Evolutionary conservation across 2,888 invertebrate species (phyloP).

Genomic region (Sisyra terminalis): DNA sequence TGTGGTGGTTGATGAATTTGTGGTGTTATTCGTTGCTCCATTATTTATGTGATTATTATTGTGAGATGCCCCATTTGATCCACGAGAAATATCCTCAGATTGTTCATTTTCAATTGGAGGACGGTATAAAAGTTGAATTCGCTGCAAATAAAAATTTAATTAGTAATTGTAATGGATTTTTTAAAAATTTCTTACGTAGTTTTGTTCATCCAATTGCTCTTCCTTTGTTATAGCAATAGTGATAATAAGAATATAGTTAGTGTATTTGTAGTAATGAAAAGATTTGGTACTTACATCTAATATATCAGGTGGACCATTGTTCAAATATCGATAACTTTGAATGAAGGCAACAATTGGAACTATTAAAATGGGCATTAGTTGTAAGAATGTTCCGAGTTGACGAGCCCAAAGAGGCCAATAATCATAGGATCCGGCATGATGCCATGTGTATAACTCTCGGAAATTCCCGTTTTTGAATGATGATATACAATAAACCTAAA

Average conservation of each 20-base stretch:
- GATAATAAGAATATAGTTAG: too few relatives aligned
- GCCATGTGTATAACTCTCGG: constrained; percentile 49
- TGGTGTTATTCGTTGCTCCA: constrained; percentile 15
- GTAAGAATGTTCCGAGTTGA: constrained; percentile 59
- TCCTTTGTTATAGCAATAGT: constrained; percentile 2
- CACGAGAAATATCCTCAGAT: constrained; percentile 25
- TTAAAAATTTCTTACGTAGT: constrained; percentile 8
- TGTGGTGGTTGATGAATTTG: constrained; percentile 14
- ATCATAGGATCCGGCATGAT: constrained; percentile 36
- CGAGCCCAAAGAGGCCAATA: constrained; percentile 72
- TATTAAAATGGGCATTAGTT: constrained; percentile 56
- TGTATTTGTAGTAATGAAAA: too few relatives aligned
- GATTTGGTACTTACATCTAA: constrained; percentile 58
- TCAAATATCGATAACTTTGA: constrained; percentile 60
- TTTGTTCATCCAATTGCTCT: constrained; percentile 5
- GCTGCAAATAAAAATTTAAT: constrained; percentile 31
- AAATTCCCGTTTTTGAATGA: constrained; percentile 54
- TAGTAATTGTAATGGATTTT: too few relatives aligned
- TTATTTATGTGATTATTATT: constrained; percentile 15
- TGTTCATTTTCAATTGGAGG: constrained; percentile 42
- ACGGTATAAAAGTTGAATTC: constrained; percentile 69
- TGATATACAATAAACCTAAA: constrained; percentile 45
- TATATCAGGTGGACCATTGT: constrained; percentile 70
- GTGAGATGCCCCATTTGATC: constrained; percentile 16
- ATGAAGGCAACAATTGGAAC: constrained; percentile 57